Evolutionary conservation across 2,888 invertebrate genomes (phyloP), one percentile per base, ranked within the genome.

Genomic region (Cephalotes varians): DNA sequence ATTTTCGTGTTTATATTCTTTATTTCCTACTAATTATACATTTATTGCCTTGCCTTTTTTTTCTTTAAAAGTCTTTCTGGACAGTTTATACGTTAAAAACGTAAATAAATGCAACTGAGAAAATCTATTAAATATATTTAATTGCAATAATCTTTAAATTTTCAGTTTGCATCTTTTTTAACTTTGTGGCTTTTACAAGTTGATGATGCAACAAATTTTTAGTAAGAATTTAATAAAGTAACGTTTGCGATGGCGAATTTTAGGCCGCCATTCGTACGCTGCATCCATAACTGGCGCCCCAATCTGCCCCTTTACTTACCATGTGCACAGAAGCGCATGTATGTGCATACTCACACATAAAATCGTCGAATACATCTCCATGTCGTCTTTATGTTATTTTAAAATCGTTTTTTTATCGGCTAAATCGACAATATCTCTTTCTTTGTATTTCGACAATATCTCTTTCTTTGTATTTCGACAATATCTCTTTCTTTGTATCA

Each of bases 191-290:
- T 34, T 76, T 37, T 12, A 62, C 0, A n/a, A 51, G 9, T 25
- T 1, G 12, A 49, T 28, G 25, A 60, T 40, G 21, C 25, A 18
- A 21, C 15, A 37, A 62, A 7, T n/a, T 28, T 77, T 60, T 60
- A 34, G 3, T 18, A 80, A 49, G 34, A 40, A 10, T 62, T 77
- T 21, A n/a, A 15, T 58, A 21, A 60, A 25, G 40, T 47, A 60
- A 62, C 18, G n/a, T 73, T 37, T 6, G 34, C 40, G 76, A 85
- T 85, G 69, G 86, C 86, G 88, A 90, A 88, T 91, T 91, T 89
- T 85, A 76, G 87, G 81, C 85, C 91, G 93, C 93, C 93, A 93
- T 93, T 93, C 91, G 83, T 93, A 93, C 93, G 93, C 89, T 85
- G 79, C 85, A 87, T 90, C 90, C 71, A 86, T 89, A 88, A 85